These are phyloP conservation scores for Dinocampus coccinellae DNA, from an alignment of 2,888 invertebrate genomes.

Conservation along the genomic window DNA sequence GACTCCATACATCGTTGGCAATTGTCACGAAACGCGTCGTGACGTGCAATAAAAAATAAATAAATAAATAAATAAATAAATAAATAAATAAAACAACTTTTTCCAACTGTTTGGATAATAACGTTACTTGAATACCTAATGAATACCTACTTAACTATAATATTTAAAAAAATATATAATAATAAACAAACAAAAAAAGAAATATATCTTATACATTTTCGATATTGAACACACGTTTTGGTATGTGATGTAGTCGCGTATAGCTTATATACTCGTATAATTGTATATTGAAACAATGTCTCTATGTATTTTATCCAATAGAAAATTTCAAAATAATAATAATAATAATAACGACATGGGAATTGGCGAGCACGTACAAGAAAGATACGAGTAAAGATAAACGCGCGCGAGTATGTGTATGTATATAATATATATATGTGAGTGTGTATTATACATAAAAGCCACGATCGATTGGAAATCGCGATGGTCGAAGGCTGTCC, in stretches of 20 bases:
- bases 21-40: constrained; percentile 48
- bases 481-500: constrained; percentile 19
- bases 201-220: not conserved
- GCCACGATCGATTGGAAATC: constrained; percentile 26
- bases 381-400: constrained; percentile 5
- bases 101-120: constrained; percentile 11
- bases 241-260: not conserved
- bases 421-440: no score
- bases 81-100: no score
- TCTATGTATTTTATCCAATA: not conserved
- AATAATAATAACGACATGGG: not conserved
- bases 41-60: constrained; percentile 47
- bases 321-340: not conserved
- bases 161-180: not conserved
- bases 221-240: constrained; percentile 1
- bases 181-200: no score
- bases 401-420: no score
- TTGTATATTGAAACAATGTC: not conserved
- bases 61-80: no score
- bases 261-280: not conserved
- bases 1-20: not conserved
- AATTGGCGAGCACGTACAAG: constrained; percentile 3
- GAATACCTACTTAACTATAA: not conserved
- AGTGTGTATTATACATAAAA: constrained; percentile 1
- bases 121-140: constrained; percentile 24